Evolutionary conservation across 2,888 invertebrate species (phyloP).

Genomic region (Neuroscelio doddi): DNA sequence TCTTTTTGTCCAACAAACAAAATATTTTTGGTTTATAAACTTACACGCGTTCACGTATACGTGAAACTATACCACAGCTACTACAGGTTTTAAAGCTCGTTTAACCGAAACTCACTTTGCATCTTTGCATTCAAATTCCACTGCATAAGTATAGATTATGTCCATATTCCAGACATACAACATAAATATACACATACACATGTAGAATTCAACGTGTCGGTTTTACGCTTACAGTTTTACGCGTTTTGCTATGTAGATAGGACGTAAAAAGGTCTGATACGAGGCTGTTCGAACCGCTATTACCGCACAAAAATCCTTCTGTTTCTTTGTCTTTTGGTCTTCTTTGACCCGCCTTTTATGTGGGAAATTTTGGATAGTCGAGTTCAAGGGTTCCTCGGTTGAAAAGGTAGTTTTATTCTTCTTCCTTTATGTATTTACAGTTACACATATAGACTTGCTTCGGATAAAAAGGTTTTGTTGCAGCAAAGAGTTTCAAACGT

Average conservation of each 20-base stretch:
- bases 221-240: constrained; percentile 26
- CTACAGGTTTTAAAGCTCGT: constrained; percentile 35
- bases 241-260: constrained; percentile 17
- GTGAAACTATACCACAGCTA: constrained; percentile 21
- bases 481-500: too few species aligned
- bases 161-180: constrained; percentile 6
- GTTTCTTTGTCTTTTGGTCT: constrained; percentile 5
- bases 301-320: constrained; percentile 14
- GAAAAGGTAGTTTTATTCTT: constrained; percentile 16
- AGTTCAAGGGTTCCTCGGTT: constrained; percentile 11
- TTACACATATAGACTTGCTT: too few species aligned
- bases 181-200: background rate
- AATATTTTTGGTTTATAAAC: constrained; percentile 38
- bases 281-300: constrained; percentile 14
- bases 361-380: constrained; percentile 12
- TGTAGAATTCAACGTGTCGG: background rate
- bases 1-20: constrained; percentile 2
- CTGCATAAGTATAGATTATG: constrained; percentile 25
- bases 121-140: constrained; percentile 21
- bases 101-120: constrained; percentile 38
- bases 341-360: constrained; percentile 10
- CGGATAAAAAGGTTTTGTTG: too few species aligned
- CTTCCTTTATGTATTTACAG: background rate
- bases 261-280: constrained; percentile 20
- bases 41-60: constrained; percentile 18